Evolutionary conservation across 2,888 invertebrate genomes (phyloP), one percentile per base, ranked within the genome.

Genomic region (Hylaea fasciaria): DNA sequence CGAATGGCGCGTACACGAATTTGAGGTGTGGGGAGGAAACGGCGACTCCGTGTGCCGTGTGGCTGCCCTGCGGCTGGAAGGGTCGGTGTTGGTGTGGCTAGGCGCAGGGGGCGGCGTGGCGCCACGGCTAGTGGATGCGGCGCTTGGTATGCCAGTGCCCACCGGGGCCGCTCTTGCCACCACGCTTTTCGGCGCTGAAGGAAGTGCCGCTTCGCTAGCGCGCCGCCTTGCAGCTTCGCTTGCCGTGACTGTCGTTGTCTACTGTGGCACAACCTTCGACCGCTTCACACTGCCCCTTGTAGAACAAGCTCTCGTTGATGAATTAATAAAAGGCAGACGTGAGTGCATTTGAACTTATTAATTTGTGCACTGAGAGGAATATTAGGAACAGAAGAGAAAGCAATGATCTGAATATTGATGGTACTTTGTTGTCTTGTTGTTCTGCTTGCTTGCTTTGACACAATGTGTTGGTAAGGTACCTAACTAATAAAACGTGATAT

Each of bases 61-160:
- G 0, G 55, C 52, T 29, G 52, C 28, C 32, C 65, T 89, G 59
- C 80, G 80, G 17, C 80, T 83, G 75, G 65, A 74, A 40, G 83
- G 78, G 40, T 85, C 84, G 35, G 65, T 86, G 62, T 77, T 89
- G 60, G 63, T 89, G 71, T 90, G 90, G 90, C 53, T 86, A 37
- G 86, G 51, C 17, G 50, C 48, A 14, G 40, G 40, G 29, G 86
- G 63, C 2, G 32, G 22, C 41, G 70, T 74, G 16, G 53, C 69
- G 61, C 50, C 69, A 14, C 66, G 67, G 52, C 73, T 82, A 43
- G 57, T 12, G 16, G 43, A 35, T 2, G 52, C 35, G 8, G 52
- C 52, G 35, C 52, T 52, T 43, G 52, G 11, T 1, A 12, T 52
- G 44, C 52, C 51, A 41, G 37, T 69, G 79, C 32, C 10, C 1